Percentiles rank a stretch among this genome's conserved stretches.
Evolutionary conservation across 2,888 invertebrate genomes (phyloP).

Genomic region (Epistrophella euchroma): DNA sequence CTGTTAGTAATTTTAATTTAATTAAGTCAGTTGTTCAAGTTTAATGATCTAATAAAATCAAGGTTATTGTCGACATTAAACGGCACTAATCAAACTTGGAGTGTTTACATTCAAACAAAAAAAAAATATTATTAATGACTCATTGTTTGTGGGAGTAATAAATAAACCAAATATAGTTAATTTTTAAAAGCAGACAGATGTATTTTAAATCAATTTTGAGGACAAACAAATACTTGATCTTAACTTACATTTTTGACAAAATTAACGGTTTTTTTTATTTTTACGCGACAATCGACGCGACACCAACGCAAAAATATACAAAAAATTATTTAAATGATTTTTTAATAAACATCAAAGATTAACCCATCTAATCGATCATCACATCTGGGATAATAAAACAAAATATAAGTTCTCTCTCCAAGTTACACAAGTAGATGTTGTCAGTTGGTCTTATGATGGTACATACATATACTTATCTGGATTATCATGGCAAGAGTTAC

Average conservation of each 20-base stretch:
- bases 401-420: not conserved
- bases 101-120: not conserved
- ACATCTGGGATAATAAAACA: not conserved
- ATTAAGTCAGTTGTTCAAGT: slow-evolving; percentile 52
- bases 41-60: slow-evolving; percentile 64
- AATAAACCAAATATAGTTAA: not conserved
- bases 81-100: not conserved
- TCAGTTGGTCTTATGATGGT: not conserved
- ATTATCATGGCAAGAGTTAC: not conserved
- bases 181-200: not conserved
- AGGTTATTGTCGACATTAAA: slow-evolving; percentile 33
- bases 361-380: slow-evolving; percentile 10
- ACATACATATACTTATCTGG: slow-evolving; percentile 1
- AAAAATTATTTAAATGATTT: not conserved
- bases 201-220: not conserved
- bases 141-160: slow-evolving; percentile 16
- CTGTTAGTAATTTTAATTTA: slow-evolving; percentile 7
- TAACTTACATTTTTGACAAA: not conserved
- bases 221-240: not conserved
- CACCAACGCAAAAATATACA: not conserved
- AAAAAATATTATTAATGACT: not conserved
- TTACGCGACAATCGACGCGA: not conserved
- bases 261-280: not conserved
- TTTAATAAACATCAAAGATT: not conserved
- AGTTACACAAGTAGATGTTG: not conserved